Evolutionary conservation across 2,888 invertebrate genomes (phyloP).

Genomic region (Abrostola triplasia): DNA sequence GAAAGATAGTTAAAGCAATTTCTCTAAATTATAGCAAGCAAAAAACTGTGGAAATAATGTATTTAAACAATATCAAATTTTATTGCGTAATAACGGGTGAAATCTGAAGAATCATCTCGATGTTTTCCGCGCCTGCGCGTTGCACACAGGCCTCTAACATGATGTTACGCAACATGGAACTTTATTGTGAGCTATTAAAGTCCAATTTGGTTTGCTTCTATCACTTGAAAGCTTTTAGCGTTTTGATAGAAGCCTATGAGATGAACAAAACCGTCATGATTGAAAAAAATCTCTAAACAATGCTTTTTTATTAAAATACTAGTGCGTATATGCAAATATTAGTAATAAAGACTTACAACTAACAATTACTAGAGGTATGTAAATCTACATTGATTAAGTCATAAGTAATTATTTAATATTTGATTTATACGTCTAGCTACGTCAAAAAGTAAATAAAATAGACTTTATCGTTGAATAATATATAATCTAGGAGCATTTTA

Average conservation of each 20-base stretch:
- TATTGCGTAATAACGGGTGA: slow-evolving; percentile 26
- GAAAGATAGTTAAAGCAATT: no score
- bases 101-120: slow-evolving; percentile 31
- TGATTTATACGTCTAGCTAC: slow-evolving; percentile 44
- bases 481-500: slow-evolving; percentile 22
- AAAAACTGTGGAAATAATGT: no score
- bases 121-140: slow-evolving; percentile 39
- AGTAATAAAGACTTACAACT: slow-evolving; percentile 1
- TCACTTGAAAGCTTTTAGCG: slow-evolving; percentile 20
- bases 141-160: slow-evolving; percentile 26
- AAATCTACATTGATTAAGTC: slow-evolving; percentile 36
- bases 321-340: neutral
- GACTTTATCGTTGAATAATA: slow-evolving; percentile 43
- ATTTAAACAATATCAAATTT: slow-evolving; percentile 7
- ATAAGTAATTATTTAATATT: slow-evolving; percentile 45
- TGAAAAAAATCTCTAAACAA: neutral
- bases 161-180: neutral
- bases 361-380: slow-evolving; percentile 29
- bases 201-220: slow-evolving; percentile 16
- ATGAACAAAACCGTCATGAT: no score
- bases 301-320: neutral
- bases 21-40: no score
- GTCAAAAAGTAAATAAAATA: slow-evolving; percentile 32
- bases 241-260: slow-evolving; percentile 12
- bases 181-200: slow-evolving; percentile 10